Conservation (phyloP, 2,888 invertebrate genomes). For the Masnerella sp. region DNA sequence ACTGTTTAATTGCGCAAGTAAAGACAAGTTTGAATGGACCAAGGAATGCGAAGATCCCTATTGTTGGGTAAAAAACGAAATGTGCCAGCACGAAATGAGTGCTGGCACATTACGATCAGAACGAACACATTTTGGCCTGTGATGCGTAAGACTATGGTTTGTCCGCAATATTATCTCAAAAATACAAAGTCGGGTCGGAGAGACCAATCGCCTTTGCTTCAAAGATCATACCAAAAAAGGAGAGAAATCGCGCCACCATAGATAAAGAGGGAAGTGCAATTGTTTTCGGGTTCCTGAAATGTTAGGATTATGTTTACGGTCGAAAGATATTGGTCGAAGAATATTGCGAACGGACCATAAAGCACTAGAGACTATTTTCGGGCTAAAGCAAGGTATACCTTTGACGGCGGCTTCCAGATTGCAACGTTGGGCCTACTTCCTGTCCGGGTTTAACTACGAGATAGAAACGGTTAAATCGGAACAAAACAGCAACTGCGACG, state of each 20-base stretch:
- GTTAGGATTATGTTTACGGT: constrained; percentile 47
- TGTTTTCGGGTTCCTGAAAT: constrained; percentile 48
- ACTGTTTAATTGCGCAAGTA: background rate
- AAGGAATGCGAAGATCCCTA: background rate
- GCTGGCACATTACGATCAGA: constrained; percentile 54
- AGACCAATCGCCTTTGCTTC: constrained; percentile 50
- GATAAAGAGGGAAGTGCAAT: constrained; percentile 57
- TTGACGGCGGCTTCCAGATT: constrained; percentile 27
- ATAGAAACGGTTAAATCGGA: constrained; percentile 18
- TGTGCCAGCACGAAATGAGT: background rate
- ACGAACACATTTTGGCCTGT: constrained; percentile 39
- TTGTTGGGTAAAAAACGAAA: background rate
- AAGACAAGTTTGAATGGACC: background rate
- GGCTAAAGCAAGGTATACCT: constrained; percentile 28
- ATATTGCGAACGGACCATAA: constrained; percentile 47
- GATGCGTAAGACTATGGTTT: constrained; percentile 55
- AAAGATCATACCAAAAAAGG: constrained; percentile 50
- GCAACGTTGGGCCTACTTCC: constrained; percentile 46
- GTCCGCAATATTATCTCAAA: constrained; percentile 47
- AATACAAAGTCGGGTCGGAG: constrained; percentile 46
- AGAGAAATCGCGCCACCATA: constrained; percentile 39
- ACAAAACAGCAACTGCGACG: constrained; percentile 1
- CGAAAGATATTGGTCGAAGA: no score
- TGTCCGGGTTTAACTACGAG: constrained; percentile 39
- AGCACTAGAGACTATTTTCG: constrained; percentile 25